Evolutionary conservation across 1,140 invertebrate genomes (phyloP), one percentile per base, ranked within the genome.

Genomic region (Habropoda laboriosa): DNA sequence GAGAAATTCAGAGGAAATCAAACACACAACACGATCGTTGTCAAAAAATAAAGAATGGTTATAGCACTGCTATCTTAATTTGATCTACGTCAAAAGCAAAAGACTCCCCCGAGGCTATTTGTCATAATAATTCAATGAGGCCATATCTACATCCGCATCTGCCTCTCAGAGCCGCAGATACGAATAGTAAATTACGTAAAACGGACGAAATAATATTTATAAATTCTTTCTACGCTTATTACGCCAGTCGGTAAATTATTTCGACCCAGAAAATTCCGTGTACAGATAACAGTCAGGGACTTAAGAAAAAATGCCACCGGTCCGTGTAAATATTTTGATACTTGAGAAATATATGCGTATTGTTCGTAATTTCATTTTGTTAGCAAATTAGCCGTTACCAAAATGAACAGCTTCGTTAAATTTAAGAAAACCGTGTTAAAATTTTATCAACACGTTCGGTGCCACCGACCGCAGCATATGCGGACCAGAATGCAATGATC

Each of bases 11-110:
- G 16, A 38, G 21, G 42, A 27, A 27, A 32, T 38, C 21, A 18
- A 13, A 61, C 27, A 51, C 16, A 3, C 10, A 7, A 18, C 35
- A 18, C 35, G 21, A 18, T 7, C 16, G 10, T 53, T 53, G 67
- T 55, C 47, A 6, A 55, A 30, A 51, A 24, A 27, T 55, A 40
- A 40, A 40, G 12, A 24, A n/a, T n/a, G n/a, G n/a, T n/a, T n/a
- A n/a, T 30, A 32, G 2, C 21, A 16, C 12, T 38, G 21, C 30
- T 24, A 75, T 75, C 27, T 55, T 42, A 55, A 55, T 75, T 21
- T 42, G 61, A 66, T 66, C 45, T 32, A 66, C 27, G 30, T 73
- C 7, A 27, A 58, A 58, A 61, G 27, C 61, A 63, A 27, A 66
- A 63, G 30, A 16, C 2, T n/a, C 12, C 32, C 35, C 57, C 30